Conservation (phyloP, 2,888 invertebrate genomes). For the Subacronicta megacephala region DNA sequence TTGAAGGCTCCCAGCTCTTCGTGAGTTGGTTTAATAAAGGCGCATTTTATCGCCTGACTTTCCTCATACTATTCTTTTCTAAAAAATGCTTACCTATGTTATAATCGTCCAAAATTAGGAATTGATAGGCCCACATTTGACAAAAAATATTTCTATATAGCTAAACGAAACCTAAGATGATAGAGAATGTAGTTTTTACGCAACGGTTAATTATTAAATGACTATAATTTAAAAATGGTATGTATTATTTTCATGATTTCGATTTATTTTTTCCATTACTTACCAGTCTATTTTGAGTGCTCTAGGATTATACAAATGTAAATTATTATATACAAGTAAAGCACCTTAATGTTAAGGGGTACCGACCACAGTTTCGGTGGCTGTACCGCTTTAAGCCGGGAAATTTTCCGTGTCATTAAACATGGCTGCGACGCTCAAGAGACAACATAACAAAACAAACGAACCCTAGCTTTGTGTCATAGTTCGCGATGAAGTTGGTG, state of each 20-base stretch:
- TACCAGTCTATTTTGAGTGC: no score
- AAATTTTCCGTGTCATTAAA: constrained; percentile 83
- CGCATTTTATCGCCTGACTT: neutral
- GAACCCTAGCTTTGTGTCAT: constrained; percentile 66
- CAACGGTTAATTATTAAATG: no score
- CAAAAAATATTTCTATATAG: no score
- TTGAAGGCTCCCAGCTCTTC: constrained; percentile 36
- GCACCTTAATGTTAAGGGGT: constrained; percentile 68
- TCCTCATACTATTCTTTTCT: neutral
- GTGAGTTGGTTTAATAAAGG: constrained; percentile 57
- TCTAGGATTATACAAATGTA: neutral
- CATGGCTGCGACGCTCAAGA: constrained; percentile 52
- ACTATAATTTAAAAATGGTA: no score
- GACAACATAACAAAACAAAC: constrained; percentile 62
- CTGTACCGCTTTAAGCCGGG: constrained; percentile 60
- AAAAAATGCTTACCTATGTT: neutral
- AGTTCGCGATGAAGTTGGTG: constrained; percentile 63
- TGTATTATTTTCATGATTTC: no score
- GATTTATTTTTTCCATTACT: no score
- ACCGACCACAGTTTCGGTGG: constrained; percentile 73
- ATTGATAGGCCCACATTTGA: no score
- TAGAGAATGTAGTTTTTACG: no score
- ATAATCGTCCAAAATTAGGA: no score
- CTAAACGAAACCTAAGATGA: no score
- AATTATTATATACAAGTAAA: neutral